phyloP scores from a whole-genome alignment of 2,888 invertebrate genomes.

The Elmis aenea region DNA sequence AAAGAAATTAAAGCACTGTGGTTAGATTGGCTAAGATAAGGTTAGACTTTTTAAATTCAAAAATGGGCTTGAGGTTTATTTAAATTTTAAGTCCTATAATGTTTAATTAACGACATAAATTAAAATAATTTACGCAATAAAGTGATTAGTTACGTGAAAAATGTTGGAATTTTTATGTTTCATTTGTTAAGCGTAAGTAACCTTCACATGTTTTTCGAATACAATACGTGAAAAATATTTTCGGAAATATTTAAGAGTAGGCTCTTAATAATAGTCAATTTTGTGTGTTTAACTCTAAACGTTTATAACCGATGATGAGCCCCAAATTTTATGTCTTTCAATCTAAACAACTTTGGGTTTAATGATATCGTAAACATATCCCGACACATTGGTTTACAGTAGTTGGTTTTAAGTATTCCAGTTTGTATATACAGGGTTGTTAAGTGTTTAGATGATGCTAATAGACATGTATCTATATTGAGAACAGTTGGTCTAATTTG shows the following conservation, averaged over 20 bases:
- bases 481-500: conserved; percentile 34
- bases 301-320: conserved; percentile 38
- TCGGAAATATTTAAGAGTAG: not conserved
- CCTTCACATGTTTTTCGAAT: no score
- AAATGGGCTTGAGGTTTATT: no score
- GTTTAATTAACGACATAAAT: no score
- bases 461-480: conserved; percentile 42
- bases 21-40: no score
- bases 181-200: no score
- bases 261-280: conserved; percentile 1
- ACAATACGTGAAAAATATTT: not conserved
- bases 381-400: conserved; percentile 42
- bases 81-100: no score
- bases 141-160: no score
- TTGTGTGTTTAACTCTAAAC: conserved; percentile 15
- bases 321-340: conserved; percentile 41
- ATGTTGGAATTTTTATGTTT: no score
- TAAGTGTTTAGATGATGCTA: conserved; percentile 43
- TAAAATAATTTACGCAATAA: no score
- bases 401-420: conserved; percentile 42
- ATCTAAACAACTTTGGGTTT: conserved; percentile 40
- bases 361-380: conserved; percentile 39
- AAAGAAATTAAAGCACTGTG: no score
- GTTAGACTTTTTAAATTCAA: no score
- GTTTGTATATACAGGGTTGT: conserved; percentile 42